Evolutionary conservation across 2,888 invertebrate species (phyloP).

Genomic region (Bellardia pandia): DNA sequence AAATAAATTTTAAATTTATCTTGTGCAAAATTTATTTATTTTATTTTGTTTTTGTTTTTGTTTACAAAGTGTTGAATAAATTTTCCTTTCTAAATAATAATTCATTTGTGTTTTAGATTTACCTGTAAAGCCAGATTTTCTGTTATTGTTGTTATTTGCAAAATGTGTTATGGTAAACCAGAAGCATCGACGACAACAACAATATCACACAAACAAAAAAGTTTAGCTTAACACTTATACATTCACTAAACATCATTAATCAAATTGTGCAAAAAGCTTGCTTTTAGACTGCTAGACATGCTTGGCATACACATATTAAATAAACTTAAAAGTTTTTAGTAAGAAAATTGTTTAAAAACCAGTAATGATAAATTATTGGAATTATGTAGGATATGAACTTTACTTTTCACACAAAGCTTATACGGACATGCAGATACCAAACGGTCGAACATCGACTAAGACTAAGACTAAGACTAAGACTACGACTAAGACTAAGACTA

Average conservation of each 20-base stretch:
- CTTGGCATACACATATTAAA: neutral
- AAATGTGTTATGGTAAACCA: constrained; percentile 21
- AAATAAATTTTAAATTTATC: constrained; percentile 39
- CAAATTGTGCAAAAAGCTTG: constrained; percentile 14
- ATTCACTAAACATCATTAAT: constrained; percentile 36
- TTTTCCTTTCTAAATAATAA: neutral
- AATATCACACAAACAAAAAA: neutral
- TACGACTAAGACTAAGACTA: no score
- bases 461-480: no score
- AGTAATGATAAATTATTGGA: neutral
- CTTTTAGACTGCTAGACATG: neutral
- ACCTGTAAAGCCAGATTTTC: constrained; percentile 14
- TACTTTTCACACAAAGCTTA: no score
- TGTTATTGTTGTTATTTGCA: constrained; percentile 10
- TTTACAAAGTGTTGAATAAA: constrained; percentile 18
- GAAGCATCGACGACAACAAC: neutral
- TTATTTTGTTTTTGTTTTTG: neutral
- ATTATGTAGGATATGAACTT: neutral
- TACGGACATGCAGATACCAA: no score
- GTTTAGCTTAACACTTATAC: constrained; percentile 24
- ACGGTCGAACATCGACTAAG: no score
- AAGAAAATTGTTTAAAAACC: neutral
- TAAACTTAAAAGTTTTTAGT: neutral
- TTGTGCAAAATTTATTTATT: constrained; percentile 25
- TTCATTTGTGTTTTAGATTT: neutral